phyloP scores from a whole-genome alignment of 2,888 invertebrate species.

The Eilema caniola region DNA sequence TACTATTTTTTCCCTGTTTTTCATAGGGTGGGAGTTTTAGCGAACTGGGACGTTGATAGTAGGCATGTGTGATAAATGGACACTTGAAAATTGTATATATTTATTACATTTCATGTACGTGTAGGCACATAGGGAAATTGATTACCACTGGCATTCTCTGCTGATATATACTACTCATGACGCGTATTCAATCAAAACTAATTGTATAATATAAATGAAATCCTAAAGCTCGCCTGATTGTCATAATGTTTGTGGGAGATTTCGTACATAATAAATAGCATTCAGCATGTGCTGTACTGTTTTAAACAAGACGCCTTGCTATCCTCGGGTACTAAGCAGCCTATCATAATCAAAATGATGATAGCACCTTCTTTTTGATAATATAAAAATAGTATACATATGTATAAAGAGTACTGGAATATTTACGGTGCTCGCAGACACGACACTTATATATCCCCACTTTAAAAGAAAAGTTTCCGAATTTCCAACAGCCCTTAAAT shows the following conservation, averaged over 20 bases:
- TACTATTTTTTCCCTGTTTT: conserved; percentile 61
- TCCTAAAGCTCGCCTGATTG: too few species aligned
- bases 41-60: conserved; percentile 33
- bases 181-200: too few species aligned
- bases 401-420: neutral
- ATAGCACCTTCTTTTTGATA: neutral
- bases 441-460: neutral
- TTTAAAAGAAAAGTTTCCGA: neutral
- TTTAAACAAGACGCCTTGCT: neutral
- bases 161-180: too few species aligned
- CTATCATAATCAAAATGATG: neutral
- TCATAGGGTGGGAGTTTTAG: conserved; percentile 53
- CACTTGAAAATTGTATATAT: neutral
- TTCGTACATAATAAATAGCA: too few species aligned
- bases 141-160: neutral
- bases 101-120: neutral
- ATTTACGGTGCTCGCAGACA: neutral
- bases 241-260: too few species aligned
- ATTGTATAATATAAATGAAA: too few species aligned
- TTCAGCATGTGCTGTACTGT: too few species aligned
- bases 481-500: neutral
- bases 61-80: neutral
- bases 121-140: neutral
- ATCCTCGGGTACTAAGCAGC: neutral
- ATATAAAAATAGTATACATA: neutral